Percentiles rank a stretch among this genome's conserved stretches.
These are phyloP conservation scores for Brachionus sp. DNA, from an alignment of 1,140 invertebrate species.

Conservation along the genomic window DNA sequence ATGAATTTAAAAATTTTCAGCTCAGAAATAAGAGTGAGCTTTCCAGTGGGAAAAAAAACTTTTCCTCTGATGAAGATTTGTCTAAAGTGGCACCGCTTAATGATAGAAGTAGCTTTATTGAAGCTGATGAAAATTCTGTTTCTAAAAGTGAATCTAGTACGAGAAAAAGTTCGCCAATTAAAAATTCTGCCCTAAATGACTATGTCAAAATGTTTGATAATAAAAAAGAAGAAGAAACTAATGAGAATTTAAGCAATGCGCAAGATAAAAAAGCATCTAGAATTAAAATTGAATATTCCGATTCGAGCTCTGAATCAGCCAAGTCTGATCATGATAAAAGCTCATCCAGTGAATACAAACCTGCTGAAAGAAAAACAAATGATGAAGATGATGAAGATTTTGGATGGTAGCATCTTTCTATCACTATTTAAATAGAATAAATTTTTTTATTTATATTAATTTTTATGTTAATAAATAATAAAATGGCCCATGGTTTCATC, in stretches of 20 bases:
- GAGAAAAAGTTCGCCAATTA: background rate
- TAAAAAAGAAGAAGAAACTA: slow-evolving; percentile 11
- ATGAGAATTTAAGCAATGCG: background rate
- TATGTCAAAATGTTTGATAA: slow-evolving; percentile 18
- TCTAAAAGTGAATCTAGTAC: background rate
- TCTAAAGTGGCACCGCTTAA: background rate
- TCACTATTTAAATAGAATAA: background rate
- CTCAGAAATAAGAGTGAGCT: background rate
- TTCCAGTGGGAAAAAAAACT: background rate
- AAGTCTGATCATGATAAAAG: slow-evolving; percentile 7
- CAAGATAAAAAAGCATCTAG: slow-evolving; percentile 2
- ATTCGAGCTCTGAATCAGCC: background rate
- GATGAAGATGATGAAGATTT: slow-evolving; percentile 2
- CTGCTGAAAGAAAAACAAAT: background rate
- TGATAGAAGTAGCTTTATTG: background rate
- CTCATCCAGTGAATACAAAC: background rate
- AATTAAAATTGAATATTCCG: slow-evolving; percentile 36
- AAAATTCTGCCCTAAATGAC: slow-evolving; percentile 10
- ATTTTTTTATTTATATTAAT: background rate
- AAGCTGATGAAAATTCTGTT: background rate
- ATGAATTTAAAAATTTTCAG: background rate
- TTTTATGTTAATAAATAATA: background rate
- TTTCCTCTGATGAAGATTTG: background rate
- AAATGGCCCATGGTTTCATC: no score
- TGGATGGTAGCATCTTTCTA: background rate